Evolutionary conservation across 30 jellyfish, hydroid and myxozoan genomes (phyloP).

Genomic region (Pelagia noctiluca): DNA sequence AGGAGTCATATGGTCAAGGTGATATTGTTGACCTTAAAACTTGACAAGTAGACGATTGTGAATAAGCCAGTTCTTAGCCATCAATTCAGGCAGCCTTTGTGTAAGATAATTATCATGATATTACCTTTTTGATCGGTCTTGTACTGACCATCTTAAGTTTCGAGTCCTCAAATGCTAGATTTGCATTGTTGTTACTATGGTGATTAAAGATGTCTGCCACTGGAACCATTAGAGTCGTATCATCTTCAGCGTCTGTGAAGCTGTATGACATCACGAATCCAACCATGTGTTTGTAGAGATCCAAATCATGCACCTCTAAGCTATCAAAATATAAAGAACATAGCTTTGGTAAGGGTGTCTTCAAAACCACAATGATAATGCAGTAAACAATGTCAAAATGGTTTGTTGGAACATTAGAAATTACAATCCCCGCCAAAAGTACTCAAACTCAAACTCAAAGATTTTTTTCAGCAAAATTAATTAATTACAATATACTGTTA

Average conservation of each 20-base stretch:
- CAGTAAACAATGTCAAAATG: no score
- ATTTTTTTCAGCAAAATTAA: no score
- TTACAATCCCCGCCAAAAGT: no score
- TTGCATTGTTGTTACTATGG: constrained; percentile 95
- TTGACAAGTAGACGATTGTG: no score
- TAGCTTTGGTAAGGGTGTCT: not conserved
- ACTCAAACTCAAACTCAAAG: no score
- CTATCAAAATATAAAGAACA: constrained; percentile 32
- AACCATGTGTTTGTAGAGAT: constrained; percentile 87
- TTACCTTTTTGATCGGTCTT: constrained; percentile 80
- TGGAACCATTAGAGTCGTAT: constrained; percentile 86
- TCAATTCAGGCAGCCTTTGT: no score
- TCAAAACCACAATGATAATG: not conserved
- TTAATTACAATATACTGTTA: no score
- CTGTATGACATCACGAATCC: constrained; percentile 98
- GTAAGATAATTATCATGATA: no score
- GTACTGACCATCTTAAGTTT: constrained; percentile 78
- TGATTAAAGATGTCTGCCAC: constrained; percentile 97
- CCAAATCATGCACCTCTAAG: constrained; percentile 50
- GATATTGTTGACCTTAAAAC: no score
- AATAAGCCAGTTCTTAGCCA: no score
- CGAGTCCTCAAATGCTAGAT: constrained; percentile 74
- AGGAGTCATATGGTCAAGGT: no score
- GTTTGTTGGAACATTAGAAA: no score
- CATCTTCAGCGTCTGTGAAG: constrained; percentile 79